Evolutionary conservation across 2,888 invertebrate species (phyloP), one percentile per base, ranked within the genome.

Genomic region (Therioaphis trifolii): DNA sequence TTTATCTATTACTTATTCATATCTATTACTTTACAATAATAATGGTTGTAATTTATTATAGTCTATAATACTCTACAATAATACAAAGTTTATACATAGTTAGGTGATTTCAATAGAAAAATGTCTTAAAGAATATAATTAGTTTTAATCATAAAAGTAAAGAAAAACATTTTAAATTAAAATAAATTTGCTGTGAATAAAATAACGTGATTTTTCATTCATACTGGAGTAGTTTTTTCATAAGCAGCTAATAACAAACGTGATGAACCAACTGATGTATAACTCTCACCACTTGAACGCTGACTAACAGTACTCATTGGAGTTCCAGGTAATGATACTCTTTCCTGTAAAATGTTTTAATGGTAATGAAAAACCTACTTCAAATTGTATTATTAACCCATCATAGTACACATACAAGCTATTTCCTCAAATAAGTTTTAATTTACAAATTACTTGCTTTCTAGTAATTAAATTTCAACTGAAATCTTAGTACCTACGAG

Each of bases 251-350:
- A 90, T 86, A 94, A 89, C 88, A 94, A 93, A 40, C 93, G 91
- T 4, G 94, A 94, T 68, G 94, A 94, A n/a, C 94, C 93, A 84
- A 93, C 93, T 11, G 94, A 94, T 87, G 94, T 94, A 89, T 94
- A 95, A 87, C 94, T 94, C 88, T 95, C 95, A 84, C 93, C 94
- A 85, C 94, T 94, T 85, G 94, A 94, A 72, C 94, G 92, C 85
- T 92, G 91, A 88, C 92, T 92, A 27, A 87, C 86, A 9, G 86
- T 86, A 85, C 92, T 92, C 85, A 93, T 90, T 12, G 94, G 94
- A 9, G 94, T 94, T 84, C 94, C 94, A 2, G 90, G 90, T 55
- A 89, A 86, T 15, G 88, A 88, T 2, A 84, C 84, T 74, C 35
- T 72, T 15, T 82, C 82, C 82, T 82, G 14, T 9, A 2, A 35